A percentile compares a stretch with the other conserved stretches of the same genome.
These are phyloP conservation scores for Dascillus cervinus DNA, from an alignment of 2,888 invertebrate species.

Conservation along the genomic window DNA sequence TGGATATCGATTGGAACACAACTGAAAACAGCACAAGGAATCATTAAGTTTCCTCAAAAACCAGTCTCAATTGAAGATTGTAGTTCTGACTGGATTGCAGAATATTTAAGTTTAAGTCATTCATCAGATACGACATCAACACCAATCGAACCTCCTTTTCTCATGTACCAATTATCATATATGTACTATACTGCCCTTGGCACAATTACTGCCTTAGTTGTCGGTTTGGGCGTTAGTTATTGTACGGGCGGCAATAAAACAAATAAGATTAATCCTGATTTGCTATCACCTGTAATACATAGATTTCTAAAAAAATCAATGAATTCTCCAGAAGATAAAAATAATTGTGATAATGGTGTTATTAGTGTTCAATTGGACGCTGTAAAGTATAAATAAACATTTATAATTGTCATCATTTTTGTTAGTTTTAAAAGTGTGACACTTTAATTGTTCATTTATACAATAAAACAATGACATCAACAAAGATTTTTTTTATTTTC, in stretches of 20 bases:
- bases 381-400: too few relatives aligned
- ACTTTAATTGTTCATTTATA: too few relatives aligned
- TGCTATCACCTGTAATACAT: conserved; percentile 56
- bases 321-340: conserved; percentile 1
- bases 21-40: conserved; percentile 55
- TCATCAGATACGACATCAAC: conserved; percentile 10
- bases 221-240: conserved; percentile 62
- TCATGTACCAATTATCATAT: conserved; percentile 64
- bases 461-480: too few relatives aligned
- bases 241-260: conserved; percentile 56
- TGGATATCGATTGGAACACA: conserved; percentile 66
- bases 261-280: conserved; percentile 49
- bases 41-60: conserved; percentile 52
- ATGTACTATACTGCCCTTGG: conserved; percentile 72
- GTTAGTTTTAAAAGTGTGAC: too few relatives aligned
- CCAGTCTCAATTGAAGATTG: conserved; percentile 55
- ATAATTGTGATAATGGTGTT: background rate
- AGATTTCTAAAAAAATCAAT: conserved; percentile 42
- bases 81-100: conserved; percentile 33
- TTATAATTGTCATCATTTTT: too few relatives aligned
- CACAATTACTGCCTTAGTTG: conserved; percentile 53
- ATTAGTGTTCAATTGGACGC: too few relatives aligned
- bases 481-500: too few relatives aligned
- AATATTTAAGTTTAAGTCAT: conserved; percentile 29
- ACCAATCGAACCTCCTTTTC: conserved; percentile 47